These are phyloP conservation scores for Phrynocephalus forsythii DNA, from an alignment of 2,797 vertebrate genomes.

Conservation along the genomic window DNA sequence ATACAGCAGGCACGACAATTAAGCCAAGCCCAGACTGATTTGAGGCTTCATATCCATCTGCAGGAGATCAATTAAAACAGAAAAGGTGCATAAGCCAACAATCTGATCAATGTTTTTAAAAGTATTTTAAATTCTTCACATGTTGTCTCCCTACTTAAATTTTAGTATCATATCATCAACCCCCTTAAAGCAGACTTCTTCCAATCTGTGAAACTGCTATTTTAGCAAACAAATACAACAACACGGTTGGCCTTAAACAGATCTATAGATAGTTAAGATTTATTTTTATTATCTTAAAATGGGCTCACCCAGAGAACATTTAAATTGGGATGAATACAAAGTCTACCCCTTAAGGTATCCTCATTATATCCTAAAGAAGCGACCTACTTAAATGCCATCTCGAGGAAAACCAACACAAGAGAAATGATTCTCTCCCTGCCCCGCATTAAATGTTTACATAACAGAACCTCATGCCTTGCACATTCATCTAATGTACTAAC, in stretches of 20 bases:
- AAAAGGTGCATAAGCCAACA: conserved; percentile 1
- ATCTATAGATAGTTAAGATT: background rate
- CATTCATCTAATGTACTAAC: background rate
- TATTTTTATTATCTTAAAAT: background rate
- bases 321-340: conserved; percentile 5
- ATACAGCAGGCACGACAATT: conserved; percentile 69
- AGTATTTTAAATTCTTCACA: conserved; percentile 1
- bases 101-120: background rate
- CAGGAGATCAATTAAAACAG: conserved; percentile 54
- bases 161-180: background rate
- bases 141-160: background rate
- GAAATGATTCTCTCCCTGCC: background rate
- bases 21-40: conserved; percentile 76
- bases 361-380: conserved; percentile 15
- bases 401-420: conserved; percentile 5
- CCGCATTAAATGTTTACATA: background rate
- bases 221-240: background rate
- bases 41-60: conserved; percentile 71
- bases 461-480: background rate
- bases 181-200: background rate
- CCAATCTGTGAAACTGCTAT: background rate
- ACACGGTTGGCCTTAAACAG: background rate
- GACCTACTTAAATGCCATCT: conserved; percentile 21
- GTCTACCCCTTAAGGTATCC: background rate
- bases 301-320: background rate